A percentile compares a stretch with the other conserved stretches of the same genome.
phyloP scores from a whole-genome alignment of 2,888 invertebrate genomes.

The Nasonovia ribisnigri region DNA sequence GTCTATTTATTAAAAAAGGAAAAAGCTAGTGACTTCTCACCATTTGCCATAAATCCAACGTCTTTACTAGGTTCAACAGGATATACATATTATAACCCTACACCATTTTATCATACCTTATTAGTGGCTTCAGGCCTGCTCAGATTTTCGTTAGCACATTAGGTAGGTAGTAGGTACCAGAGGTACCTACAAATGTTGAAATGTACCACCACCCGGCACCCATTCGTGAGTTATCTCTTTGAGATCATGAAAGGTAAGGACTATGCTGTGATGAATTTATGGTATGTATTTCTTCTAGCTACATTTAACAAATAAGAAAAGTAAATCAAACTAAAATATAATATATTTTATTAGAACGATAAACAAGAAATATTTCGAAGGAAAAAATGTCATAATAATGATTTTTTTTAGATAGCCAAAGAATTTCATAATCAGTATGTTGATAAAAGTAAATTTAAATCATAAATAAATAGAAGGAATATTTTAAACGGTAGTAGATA shows the following conservation, averaged over 20 bases:
- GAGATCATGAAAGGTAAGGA: background rate
- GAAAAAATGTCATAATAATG: background rate
- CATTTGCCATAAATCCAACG: background rate
- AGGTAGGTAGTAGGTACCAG: too few relatives aligned
- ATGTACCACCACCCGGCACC: too few relatives aligned
- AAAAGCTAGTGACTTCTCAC: background rate
- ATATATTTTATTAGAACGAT: background rate
- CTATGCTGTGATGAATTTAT: background rate
- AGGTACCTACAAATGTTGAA: background rate
- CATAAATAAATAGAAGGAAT: background rate
- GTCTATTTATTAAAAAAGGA: background rate
- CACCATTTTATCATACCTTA: background rate
- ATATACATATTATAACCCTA: background rate
- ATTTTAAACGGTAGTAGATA: background rate
- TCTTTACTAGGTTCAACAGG: background rate
- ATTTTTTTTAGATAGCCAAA: background rate
- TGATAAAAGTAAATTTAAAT: background rate
- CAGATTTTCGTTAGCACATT: background rate
- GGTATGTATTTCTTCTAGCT: background rate
- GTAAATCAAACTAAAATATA: background rate
- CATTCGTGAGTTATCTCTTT: background rate
- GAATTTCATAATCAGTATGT: background rate
- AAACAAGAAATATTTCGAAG: background rate
- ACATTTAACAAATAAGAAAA: background rate
- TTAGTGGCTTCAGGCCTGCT: background rate